phyloP scores from a whole-genome alignment of 2,113 vertebrate species.

The Daboia siamensis region DNA sequence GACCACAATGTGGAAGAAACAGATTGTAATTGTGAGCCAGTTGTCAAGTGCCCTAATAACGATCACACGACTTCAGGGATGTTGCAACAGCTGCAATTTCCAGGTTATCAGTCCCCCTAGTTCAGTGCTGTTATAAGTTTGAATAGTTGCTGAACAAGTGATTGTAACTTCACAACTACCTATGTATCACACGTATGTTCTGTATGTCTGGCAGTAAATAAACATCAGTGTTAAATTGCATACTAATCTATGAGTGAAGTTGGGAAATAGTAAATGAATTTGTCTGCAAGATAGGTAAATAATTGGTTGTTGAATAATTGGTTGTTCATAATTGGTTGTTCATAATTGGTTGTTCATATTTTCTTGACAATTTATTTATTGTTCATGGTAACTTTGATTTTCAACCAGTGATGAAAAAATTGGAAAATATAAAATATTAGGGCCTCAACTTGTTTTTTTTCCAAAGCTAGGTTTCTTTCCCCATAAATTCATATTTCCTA shows the following conservation, averaged over 20 bases:
- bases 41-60: background rate
- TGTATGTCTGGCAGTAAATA: background rate
- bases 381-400: background rate
- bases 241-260: background rate
- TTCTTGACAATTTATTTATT: background rate
- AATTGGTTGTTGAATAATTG: background rate
- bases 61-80: background rate
- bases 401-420: background rate
- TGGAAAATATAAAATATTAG: background rate
- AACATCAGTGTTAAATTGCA: background rate
- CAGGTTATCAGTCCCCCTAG: background rate
- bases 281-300: background rate
- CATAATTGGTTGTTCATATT: background rate
- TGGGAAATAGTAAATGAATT: background rate
- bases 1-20: background rate
- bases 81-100: background rate
- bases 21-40: background rate
- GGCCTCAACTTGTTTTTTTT: background rate
- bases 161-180: background rate
- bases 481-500: background rate
- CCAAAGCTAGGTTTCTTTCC: background rate
- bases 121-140: background rate
- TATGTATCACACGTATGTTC: background rate
- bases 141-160: background rate
- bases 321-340: background rate